phyloP scores from a whole-genome alignment of 2,113 vertebrate genomes.

The Spermophilus dauricus region DNA sequence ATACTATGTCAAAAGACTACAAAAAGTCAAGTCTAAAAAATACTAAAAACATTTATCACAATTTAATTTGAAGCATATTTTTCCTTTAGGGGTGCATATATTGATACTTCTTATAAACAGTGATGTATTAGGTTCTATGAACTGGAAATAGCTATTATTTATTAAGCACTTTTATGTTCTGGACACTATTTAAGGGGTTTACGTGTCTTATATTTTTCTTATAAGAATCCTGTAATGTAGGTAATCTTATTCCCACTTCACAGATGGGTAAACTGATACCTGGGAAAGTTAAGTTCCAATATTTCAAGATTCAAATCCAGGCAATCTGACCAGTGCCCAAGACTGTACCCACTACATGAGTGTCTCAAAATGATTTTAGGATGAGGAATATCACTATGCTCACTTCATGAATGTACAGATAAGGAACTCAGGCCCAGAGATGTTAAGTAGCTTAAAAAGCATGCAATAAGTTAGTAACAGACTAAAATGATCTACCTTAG shows the following conservation, averaged over 20 bases:
- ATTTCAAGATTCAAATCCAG: background rate
- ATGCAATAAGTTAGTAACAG: background rate
- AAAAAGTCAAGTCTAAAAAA: background rate
- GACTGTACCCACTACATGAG: background rate
- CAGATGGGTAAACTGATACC: background rate
- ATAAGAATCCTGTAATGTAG: background rate
- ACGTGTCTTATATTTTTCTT: background rate
- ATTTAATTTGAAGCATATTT: slow-evolving; percentile 25
- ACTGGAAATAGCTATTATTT: background rate
- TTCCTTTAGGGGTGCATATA: background rate
- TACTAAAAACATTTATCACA: background rate
- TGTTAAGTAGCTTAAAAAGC: background rate
- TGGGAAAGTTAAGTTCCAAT: background rate
- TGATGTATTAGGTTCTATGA: background rate
- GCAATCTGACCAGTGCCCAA: background rate
- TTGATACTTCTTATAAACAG: background rate
- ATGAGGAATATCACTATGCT: background rate
- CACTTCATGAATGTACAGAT: too few relatives aligned
- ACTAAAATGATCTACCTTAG: too few relatives aligned
- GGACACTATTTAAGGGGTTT: background rate
- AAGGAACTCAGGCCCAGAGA: background rate
- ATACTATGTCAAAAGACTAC: background rate
- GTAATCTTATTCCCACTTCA: background rate
- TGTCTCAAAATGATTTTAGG: background rate
- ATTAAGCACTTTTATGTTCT: background rate